Percentiles rank a stretch among this genome's conserved stretches.
Conservation (phyloP, 2,888 invertebrate genomes). For the Exocentrus adspersus region DNA sequence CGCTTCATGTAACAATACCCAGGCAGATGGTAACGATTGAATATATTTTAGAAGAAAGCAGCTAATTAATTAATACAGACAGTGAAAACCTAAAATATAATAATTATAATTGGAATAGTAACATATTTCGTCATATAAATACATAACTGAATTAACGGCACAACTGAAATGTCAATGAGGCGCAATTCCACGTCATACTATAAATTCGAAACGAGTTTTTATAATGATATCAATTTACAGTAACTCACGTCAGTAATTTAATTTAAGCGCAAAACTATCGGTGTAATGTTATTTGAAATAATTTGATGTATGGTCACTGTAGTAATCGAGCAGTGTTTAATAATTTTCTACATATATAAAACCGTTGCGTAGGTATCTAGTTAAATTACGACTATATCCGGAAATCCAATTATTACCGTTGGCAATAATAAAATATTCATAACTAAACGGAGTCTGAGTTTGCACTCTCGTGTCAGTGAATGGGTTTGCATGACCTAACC, state of each 20-base stretch:
- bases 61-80: no score
- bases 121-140: not conserved
- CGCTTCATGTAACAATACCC: no score
- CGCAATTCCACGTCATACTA: slow-evolving; percentile 16
- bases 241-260: slow-evolving; percentile 32
- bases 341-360: slow-evolving; percentile 13
- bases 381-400: not conserved
- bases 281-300: slow-evolving; percentile 31
- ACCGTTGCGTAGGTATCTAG: no score
- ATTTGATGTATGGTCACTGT: slow-evolving; percentile 31
- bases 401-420: slow-evolving; percentile 8
- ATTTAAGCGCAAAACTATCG: slow-evolving; percentile 35
- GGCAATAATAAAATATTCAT: slow-evolving; percentile 27
- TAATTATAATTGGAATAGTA: not conserved
- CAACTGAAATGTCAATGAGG: not conserved
- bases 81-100: not conserved
- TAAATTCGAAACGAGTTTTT: slow-evolving; percentile 24
- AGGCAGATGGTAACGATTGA: no score
- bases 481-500: not conserved
- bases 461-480: not conserved
- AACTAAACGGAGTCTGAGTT: slow-evolving; percentile 4
- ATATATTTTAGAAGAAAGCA: no score
- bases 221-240: slow-evolving; percentile 23
- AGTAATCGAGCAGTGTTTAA: slow-evolving; percentile 28
- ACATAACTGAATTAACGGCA: slow-evolving; percentile 6